phyloP scores from a whole-genome alignment of 2,888 invertebrate genomes.

The Pseudanteris insignis region DNA sequence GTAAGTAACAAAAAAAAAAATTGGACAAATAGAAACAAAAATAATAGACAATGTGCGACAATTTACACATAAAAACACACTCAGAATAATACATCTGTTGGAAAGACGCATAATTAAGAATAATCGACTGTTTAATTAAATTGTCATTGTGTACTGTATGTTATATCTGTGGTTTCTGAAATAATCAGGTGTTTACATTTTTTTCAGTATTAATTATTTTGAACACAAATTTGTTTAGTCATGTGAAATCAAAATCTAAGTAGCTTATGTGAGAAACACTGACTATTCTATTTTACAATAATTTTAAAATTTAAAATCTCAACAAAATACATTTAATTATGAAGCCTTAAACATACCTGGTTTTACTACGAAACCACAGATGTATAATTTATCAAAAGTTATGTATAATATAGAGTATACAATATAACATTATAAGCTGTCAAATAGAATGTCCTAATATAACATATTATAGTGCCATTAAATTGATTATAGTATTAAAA shows the following conservation, averaged over 20 bases:
- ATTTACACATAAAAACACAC: conserved; percentile 14
- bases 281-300: too few relatives aligned
- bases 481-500: conserved; percentile 51
- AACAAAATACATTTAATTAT: too few relatives aligned
- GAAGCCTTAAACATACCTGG: too few relatives aligned
- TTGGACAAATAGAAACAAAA: too few relatives aligned
- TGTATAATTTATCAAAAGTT: conserved; percentile 45
- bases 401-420: conserved; percentile 55
- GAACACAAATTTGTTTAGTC: too few relatives aligned
- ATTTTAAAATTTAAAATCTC: too few relatives aligned
- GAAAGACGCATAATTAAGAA: conserved; percentile 48
- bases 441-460: conserved; percentile 64
- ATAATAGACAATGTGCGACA: too few relatives aligned
- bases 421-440: conserved; percentile 61
- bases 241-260: too few relatives aligned
- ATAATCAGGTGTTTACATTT: too few relatives aligned
- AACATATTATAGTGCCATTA: conserved; percentile 63
- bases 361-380: too few relatives aligned
- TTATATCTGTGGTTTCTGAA: conserved; percentile 35
- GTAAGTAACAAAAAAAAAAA: not conserved
- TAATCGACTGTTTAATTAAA: conserved; percentile 58
- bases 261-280: too few relatives aligned
- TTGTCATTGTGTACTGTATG: conserved; percentile 55
- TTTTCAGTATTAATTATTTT: too few relatives aligned
- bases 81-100: conserved; percentile 42